These are phyloP conservation scores for Brachionus manjavacas DNA, from an alignment of 1,140 invertebrate genomes.

Conservation along the genomic window DNA sequence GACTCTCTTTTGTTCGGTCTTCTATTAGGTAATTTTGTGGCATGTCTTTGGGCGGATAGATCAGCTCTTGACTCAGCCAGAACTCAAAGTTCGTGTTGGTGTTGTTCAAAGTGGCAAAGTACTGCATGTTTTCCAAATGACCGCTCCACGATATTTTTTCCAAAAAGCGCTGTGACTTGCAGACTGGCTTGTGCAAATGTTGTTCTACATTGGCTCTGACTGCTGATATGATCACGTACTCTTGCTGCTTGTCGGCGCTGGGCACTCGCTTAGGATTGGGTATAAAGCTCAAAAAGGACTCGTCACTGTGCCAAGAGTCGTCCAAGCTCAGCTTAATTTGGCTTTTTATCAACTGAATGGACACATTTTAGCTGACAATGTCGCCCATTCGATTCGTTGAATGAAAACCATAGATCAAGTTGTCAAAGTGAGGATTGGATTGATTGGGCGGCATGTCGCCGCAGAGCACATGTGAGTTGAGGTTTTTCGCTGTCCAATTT, in stretches of 20 bases:
- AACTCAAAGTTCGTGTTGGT: background rate
- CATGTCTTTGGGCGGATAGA: background rate
- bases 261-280: background rate
- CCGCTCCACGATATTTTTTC: slow-evolving; percentile 93
- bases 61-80: slow-evolving; percentile 21
- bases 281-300: slow-evolving; percentile 8
- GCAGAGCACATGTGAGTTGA: background rate
- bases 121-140: slow-evolving; percentile 88
- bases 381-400: background rate
- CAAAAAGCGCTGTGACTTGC: slow-evolving; percentile 71
- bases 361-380: slow-evolving; percentile 23
- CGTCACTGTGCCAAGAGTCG: background rate
- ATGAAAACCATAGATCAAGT: slow-evolving; percentile 18
- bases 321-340: slow-evolving; percentile 33
- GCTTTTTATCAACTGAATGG: slow-evolving; percentile 21
- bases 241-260: slow-evolving; percentile 67
- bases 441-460: background rate
- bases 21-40: background rate
- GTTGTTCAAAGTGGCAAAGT: slow-evolving; percentile 42
- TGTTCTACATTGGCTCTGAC: slow-evolving; percentile 89
- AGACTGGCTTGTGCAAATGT: slow-evolving; percentile 78
- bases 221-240: slow-evolving; percentile 91
- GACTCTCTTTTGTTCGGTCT: background rate
- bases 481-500: background rate
- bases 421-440: background rate